A percentile compares a stretch with the other conserved stretches of the same genome.
Conservation (phyloP, 92 coral and sea anemone species). For the Micromussa lordhowensis region DNA sequence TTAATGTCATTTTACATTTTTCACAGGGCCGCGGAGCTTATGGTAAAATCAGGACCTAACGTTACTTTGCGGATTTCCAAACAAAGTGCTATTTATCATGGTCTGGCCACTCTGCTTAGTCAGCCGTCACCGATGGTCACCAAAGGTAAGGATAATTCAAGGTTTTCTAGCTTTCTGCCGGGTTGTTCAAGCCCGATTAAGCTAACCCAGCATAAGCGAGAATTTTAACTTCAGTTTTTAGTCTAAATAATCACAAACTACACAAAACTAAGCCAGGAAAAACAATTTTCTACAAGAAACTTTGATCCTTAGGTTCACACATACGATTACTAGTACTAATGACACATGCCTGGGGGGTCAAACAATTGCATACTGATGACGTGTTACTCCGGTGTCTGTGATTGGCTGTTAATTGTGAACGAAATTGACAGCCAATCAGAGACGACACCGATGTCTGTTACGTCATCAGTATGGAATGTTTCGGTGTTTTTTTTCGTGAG, state of each 20-base stretch:
- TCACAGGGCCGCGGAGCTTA: constrained; percentile 89
- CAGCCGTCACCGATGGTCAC: constrained; percentile 74
- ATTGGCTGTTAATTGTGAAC: not conserved
- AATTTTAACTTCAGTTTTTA: not conserved
- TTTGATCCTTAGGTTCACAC: too few species aligned
- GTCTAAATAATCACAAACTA: too few species aligned
- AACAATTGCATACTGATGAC: not conserved
- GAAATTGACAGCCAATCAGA: not conserved
- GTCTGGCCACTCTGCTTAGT: constrained; percentile 85
- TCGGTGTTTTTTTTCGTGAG: too few species aligned
- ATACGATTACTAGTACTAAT: too few species aligned
- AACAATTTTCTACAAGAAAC: too few species aligned
- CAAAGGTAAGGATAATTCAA: constrained; percentile 65
- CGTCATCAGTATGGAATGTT: not conserved
- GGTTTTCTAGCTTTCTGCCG: not conserved
- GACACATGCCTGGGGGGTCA: not conserved
- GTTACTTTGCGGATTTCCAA: constrained; percentile 81
- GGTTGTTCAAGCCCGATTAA: not conserved
- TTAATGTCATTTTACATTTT: not conserved
- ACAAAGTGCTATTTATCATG: constrained; percentile 90
- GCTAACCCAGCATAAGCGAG: too few species aligned
- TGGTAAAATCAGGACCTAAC: constrained; percentile 84
- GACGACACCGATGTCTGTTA: not conserved
- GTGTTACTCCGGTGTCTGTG: not conserved
- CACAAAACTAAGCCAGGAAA: too few species aligned